phyloP scores from a whole-genome alignment of 1,140 invertebrate genomes.

The Protaetia brevitarsis region DNA sequence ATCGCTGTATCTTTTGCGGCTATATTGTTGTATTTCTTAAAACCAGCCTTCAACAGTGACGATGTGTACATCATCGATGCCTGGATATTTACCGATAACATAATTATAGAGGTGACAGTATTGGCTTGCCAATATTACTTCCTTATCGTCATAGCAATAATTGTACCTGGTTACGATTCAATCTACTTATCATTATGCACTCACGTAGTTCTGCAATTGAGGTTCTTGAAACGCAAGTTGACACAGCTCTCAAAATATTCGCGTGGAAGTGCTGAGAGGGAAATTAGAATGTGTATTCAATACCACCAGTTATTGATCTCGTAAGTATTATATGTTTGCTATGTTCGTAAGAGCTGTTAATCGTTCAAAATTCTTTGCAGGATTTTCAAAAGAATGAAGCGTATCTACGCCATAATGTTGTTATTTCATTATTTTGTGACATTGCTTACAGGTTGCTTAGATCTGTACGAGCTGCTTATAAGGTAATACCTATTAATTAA shows the following conservation, averaged over 20 bases:
- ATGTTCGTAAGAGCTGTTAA: too few species aligned
- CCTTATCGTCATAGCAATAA: neutral
- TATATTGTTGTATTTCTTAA: neutral
- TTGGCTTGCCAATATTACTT: neutral
- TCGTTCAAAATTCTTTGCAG: neutral
- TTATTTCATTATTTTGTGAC: conserved; percentile 3
- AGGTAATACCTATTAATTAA: neutral
- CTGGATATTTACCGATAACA: neutral
- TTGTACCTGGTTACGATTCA: neutral
- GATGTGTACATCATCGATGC: neutral
- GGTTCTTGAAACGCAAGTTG: neutral
- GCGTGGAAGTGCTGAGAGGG: neutral
- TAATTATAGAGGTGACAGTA: neutral
- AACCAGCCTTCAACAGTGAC: neutral
- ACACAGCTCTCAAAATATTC: neutral
- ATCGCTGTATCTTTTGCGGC: neutral
- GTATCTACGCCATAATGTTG: neutral
- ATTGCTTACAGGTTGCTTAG: neutral
- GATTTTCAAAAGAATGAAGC: neutral
- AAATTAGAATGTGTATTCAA: neutral
- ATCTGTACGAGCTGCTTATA: neutral
- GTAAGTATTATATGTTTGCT: too few species aligned
- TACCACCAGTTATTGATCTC: neutral
- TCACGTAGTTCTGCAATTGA: neutral
- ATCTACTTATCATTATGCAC: neutral